Evolutionary conservation across 2,888 invertebrate species (phyloP).

Genomic region (Acleris cristana): DNA sequence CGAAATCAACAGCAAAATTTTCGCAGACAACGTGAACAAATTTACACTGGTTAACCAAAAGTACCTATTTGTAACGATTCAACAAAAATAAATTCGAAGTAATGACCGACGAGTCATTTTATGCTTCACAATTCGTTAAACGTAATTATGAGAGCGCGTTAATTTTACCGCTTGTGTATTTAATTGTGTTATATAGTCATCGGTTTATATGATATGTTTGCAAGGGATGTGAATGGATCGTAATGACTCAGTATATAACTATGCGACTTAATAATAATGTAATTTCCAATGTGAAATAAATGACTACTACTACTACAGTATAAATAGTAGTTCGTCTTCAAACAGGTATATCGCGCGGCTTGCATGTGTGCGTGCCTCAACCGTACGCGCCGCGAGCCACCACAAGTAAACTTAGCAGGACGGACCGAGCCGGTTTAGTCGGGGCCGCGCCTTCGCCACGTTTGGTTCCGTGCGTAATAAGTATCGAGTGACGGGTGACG

Average conservation of each 20-base stretch:
- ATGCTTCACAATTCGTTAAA: conserved; percentile 38
- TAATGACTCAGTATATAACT: background rate
- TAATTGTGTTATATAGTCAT: conserved; percentile 17
- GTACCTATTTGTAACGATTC: conserved; percentile 20
- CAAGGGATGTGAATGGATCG: background rate
- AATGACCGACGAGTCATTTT: conserved; percentile 32
- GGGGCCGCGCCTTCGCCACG: no score
- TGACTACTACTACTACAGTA: no score
- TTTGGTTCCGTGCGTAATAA: no score
- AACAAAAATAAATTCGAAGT: conserved; percentile 35
- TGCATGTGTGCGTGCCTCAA: no score
- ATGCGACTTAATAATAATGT: no score
- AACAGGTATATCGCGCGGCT: no score
- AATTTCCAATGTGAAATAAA: no score
- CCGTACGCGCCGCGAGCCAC: no score
- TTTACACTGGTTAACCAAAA: conserved; percentile 29
- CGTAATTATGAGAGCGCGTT: conserved; percentile 36
- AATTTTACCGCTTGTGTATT: conserved; percentile 34
- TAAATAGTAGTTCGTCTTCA: no score
- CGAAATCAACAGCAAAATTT: background rate
- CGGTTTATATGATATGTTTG: background rate
- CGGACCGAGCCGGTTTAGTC: no score
- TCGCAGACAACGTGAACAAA: background rate
- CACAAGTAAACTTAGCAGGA: no score
- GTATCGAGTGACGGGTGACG: no score